Evolutionary conservation across 2,113 vertebrate species (phyloP), one percentile per base, ranked within the genome.

Genomic region (Festucalex cinctus): DNA sequence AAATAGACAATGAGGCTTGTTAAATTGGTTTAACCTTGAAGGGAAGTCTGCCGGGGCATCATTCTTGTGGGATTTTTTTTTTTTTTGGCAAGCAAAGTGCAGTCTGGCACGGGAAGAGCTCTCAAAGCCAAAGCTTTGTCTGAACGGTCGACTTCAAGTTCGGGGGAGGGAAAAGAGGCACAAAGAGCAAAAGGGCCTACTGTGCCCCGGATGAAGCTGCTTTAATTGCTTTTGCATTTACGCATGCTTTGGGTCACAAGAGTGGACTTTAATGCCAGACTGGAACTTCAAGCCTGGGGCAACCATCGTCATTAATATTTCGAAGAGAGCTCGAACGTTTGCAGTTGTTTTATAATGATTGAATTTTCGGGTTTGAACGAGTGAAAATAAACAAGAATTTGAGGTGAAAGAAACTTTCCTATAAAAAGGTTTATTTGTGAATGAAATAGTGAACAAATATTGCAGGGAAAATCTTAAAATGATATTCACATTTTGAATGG

Each of bases 111-210:
- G 68, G 80, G 58, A 76, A 85, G 80, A 59, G 51, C 35, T 39
- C 68, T 86, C 83, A 88, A 89, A 85, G 86, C 81, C 83, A 87
- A 88, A 86, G 83, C 81, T 82, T 88, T 88, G 86, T 88, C 79
- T 88, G 67, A 82, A 80, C 83, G 87, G 85, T 91, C 86, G 89
- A 91, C 83, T 92, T 92, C 91, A 92, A 92, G 90, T 91, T 92
- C 91, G 88, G 86, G 87, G 86, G 86, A 89, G 88, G 89, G 83
- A 84, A 70, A 62, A 82, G 75, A 67, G 72, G 70, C 58, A 39
- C 75, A 73, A 58, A 76, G 71, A 86, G 81, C 76, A 80, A 72
- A 86, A 79, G 37, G 79, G 61, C 77, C 77, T 67, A 24, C 70
- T 60, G 63, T 87, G 79, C 83, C 86, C 88, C 83, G 86, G 88